Conservation (phyloP, 1,140 invertebrate species). For the Brachionus rotundiformis region DNA sequence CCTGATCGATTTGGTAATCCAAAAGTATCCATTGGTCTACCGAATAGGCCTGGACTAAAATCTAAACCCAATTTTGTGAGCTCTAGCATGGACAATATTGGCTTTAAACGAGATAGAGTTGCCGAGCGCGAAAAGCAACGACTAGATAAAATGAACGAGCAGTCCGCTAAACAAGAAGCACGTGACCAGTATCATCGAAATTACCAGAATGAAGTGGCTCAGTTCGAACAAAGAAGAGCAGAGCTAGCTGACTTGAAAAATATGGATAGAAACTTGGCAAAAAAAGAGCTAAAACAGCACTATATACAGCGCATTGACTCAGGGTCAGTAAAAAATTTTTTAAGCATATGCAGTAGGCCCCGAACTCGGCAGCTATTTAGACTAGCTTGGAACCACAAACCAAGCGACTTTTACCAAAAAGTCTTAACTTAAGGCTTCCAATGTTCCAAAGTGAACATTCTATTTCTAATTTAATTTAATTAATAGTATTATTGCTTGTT, state of each 20-base stretch:
- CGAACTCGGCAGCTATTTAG: too few relatives aligned
- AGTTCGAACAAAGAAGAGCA: not conserved
- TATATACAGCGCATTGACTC: not conserved
- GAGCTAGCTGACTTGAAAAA: constrained; percentile 9
- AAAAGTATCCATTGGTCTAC: constrained; percentile 36
- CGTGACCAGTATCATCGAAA: constrained; percentile 38
- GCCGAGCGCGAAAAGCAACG: not conserved
- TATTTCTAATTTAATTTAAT: too few relatives aligned
- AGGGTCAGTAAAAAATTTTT: constrained; percentile 1
- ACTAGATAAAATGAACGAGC: constrained; percentile 25
- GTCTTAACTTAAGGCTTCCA: too few relatives aligned
- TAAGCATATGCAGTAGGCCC: too few relatives aligned
- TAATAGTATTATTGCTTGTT: too few relatives aligned
- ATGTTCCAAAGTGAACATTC: too few relatives aligned
- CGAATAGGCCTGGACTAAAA: not conserved
- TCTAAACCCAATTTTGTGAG: not conserved
- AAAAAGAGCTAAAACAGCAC: not conserved
- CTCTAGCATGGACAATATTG: not conserved
- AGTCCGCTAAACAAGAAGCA: not conserved
- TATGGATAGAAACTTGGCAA: not conserved
- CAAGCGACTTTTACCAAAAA: too few relatives aligned
- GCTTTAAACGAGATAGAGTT: not conserved
- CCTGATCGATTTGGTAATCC: constrained; percentile 48
- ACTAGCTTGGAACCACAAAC: too few relatives aligned
- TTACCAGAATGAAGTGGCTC: not conserved